Evolutionary conservation across 1,140 invertebrate genomes (phyloP), one percentile per base, ranked within the genome.

Genomic region (Orius insidiosus): DNA sequence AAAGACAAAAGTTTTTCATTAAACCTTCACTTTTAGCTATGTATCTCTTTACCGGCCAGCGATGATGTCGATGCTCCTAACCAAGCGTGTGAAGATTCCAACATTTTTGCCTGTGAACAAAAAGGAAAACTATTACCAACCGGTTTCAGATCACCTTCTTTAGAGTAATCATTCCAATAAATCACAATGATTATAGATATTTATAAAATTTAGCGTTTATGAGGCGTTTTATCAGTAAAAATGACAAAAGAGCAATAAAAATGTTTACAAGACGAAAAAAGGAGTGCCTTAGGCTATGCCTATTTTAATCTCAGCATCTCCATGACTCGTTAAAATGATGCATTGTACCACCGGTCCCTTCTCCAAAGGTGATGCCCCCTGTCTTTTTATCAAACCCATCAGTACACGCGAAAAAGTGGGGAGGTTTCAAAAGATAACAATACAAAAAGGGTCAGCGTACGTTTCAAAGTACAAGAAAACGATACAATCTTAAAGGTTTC

Each of bases 71-170:
- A 78, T 55, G 81, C 80, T 50, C 83, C 82, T 62, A 86, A 75
- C 83, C 84, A 87, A 64, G 80, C 80, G 62, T 86, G 83, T 56
- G 84, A 85, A 47, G 78, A 85, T 64, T 88, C 84, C 66, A 86
- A 70, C 68, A 86, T 72, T 70, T 86, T 86, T 56, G 84, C 83
- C 84, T 88, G 76, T 52, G 74, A 80, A 65, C 70, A 67, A 69
- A 67, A 63, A 61, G 65, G 58, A 57, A 11, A n/a, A n/a, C n/a
- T n/a, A n/a, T n/a, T n/a, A n/a, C n/a, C n/a, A n/a, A n/a, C n/a
- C n/a, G n/a, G n/a, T n/a, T n/a, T 24, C 24, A 3, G 24, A 4
- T 24, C 24, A 24, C 7, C 7, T 3, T 24, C 24, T 24, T n/a
- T n/a, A n/a, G n/a, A n/a, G n/a, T n/a, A 24, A 24, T 24, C 24